Evolutionary conservation across 2,797 vertebrate genomes (phyloP), one percentile per base, ranked within the genome.

Genomic region (Mormyrus hasselquistii): DNA sequence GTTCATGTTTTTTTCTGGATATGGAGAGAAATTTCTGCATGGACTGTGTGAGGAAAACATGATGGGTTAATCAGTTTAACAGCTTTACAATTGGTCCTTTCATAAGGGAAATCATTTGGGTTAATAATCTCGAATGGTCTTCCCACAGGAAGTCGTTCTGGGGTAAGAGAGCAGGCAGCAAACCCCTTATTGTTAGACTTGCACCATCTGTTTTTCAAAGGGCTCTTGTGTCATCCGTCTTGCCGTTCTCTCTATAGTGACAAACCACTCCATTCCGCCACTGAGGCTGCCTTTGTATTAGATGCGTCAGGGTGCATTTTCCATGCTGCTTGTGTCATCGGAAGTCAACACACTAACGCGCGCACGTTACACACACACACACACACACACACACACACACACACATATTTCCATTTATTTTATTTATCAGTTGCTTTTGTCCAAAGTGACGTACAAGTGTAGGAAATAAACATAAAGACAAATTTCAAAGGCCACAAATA

Each of bases 131-230:
- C 91, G 91, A 93, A 94, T 95, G 88, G 92, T 88, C 89, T 90
- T 93, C 92, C 92, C 89, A 89, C 91, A 93, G 92, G 92, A 94
- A 95, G 94, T 93, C 90, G 76, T 94, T 95, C 94, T 95, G 57
- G 9, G 2, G 14, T 38, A 79, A 79, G 38, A 79, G 38, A 93
- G 94, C 93, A 93, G 93, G 94, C 95, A 94, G 94, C 91, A 93
- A 91, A 94, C 95, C 95, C 93, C 94, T 95, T 96, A 95, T 95
- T 96, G 95, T 96, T 96, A 92, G 93, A 93, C 93, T 94, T 92
- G 94, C 91, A 94, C 95, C 95, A 96, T 96, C 96, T 96, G 95
- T 94, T 95, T 94, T 95, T 95, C 95, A 94, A 93, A 95, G 93
- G 92, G 92, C 92, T 93, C 65, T 22, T 94, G 92, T 92, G 93